Conservation (phyloP, 1,140 invertebrate species). For the Drosophila repleta region DNA sequence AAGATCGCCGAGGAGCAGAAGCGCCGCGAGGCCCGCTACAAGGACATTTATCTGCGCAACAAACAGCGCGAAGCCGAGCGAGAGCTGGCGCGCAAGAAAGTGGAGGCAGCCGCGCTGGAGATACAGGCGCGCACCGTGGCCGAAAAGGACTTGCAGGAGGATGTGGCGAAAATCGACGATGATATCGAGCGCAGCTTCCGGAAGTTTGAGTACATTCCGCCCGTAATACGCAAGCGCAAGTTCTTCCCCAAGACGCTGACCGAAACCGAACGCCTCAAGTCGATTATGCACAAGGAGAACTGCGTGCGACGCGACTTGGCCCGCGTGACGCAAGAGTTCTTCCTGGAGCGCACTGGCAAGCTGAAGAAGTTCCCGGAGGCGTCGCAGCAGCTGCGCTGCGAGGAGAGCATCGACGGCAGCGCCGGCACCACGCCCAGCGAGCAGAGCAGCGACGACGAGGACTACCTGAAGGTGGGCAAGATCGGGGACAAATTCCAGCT, state of each 20-base stretch:
- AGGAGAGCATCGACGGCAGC: constrained; percentile 49
- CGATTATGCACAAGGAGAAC: constrained; percentile 63
- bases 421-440: constrained; percentile 63
- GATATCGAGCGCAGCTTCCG: constrained; percentile 67
- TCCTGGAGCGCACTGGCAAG: constrained; percentile 52
- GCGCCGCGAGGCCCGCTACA: constrained; percentile 64
- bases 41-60: constrained; percentile 64
- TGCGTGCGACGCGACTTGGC: constrained; percentile 62
- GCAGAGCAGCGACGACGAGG: constrained; percentile 77
- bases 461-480: constrained; percentile 74
- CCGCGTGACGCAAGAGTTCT: constrained; percentile 61
- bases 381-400: constrained; percentile 55
- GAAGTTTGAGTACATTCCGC: constrained; percentile 62
- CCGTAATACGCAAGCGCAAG: constrained; percentile 48
- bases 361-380: constrained; percentile 61
- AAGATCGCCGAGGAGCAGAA: constrained; percentile 55
- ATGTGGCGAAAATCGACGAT: constrained; percentile 65
- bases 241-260: constrained; percentile 70
- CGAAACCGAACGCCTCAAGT: constrained; percentile 69
- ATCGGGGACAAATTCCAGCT: constrained; percentile 64
- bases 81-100: constrained; percentile 13
- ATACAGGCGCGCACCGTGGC: constrained; percentile 56
- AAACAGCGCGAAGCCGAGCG: constrained; percentile 41
- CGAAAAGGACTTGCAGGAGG: constrained; percentile 51
- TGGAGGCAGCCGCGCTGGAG: constrained; percentile 44